Evolutionary conservation across 1,140 invertebrate genomes (phyloP).

Genomic region (Vollenhovia emeryi): DNA sequence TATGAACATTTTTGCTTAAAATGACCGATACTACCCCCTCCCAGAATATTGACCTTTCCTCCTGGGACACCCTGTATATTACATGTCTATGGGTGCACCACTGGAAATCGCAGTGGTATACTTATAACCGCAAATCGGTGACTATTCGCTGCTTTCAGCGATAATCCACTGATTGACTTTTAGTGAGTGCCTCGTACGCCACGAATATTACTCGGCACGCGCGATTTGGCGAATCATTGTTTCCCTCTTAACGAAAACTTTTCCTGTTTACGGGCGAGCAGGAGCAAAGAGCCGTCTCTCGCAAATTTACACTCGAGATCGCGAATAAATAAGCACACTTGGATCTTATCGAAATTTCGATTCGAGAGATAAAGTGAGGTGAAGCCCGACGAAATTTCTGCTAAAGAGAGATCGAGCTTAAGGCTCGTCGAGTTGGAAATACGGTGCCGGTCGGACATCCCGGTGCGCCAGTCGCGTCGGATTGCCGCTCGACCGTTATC

Average conservation of each 20-base stretch:
- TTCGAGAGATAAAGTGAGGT: neutral
- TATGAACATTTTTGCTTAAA: no score
- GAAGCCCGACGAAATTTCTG: constrained; percentile 9
- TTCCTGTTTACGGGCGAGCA: neutral
- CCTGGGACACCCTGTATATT: no score
- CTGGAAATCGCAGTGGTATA: no score
- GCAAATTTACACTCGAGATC: neutral
- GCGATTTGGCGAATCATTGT: neutral
- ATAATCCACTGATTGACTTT: no score
- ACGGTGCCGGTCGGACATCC: neutral
- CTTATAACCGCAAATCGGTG: no score
- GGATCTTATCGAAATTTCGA: neutral
- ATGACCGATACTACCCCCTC: no score
- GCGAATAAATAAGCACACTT: neutral
- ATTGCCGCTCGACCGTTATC: constrained; percentile 46
- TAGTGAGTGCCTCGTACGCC: no score
- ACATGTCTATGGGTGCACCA: no score
- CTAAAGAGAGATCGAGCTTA: neutral
- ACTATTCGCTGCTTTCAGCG: no score
- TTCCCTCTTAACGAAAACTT: neutral
- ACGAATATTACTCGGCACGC: neutral
- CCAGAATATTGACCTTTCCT: no score
- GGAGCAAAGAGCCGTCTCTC: neutral
- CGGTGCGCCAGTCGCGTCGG: neutral
- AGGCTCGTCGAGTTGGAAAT: neutral